A percentile compares a stretch with the other conserved stretches of the same genome.
These are phyloP conservation scores for Celastrina argiolus DNA, from an alignment of 2,888 invertebrate species.

Conservation along the genomic window DNA sequence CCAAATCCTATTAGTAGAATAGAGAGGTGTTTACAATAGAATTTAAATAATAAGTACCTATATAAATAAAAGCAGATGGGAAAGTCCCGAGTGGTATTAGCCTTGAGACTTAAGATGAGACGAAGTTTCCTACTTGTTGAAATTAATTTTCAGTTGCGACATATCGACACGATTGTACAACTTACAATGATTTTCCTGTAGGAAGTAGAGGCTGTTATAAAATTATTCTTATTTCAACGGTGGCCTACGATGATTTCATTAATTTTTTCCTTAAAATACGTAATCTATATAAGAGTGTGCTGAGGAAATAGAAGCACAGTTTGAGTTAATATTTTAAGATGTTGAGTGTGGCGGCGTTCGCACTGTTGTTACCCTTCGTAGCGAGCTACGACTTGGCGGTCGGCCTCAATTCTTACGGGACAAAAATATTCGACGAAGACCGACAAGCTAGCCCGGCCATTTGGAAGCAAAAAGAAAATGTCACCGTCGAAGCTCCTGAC, in stretches of 20 bases:
- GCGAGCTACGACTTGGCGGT: slow-evolving; percentile 48
- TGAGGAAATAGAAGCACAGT: slow-evolving; percentile 45
- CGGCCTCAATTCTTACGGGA: slow-evolving; percentile 45
- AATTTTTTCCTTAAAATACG: slow-evolving; percentile 56
- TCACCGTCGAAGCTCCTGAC: slow-evolving; percentile 49
- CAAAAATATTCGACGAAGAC: slow-evolving; percentile 51
- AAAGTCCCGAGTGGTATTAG: neutral
- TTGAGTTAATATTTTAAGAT: slow-evolving; percentile 42
- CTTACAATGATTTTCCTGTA: slow-evolving; percentile 56
- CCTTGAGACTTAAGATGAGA: neutral
- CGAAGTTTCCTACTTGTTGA: neutral
- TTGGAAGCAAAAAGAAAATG: slow-evolving; percentile 51
- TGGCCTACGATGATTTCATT: slow-evolving; percentile 49
- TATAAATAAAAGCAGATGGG: too few species aligned
- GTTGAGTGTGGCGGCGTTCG: slow-evolving; percentile 36
- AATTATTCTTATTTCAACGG: slow-evolving; percentile 46
- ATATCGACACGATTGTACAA: slow-evolving; percentile 42
- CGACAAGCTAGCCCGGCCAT: slow-evolving; percentile 56
- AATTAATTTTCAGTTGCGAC: slow-evolving; percentile 15
- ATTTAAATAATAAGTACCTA: neutral
- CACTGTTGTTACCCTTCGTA: slow-evolving; percentile 41
- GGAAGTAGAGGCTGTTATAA: slow-evolving; percentile 54
- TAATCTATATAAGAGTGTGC: slow-evolving; percentile 51
- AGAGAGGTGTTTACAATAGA: too few species aligned
- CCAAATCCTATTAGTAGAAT: neutral